Percentiles rank a stretch among this genome's conserved stretches.
These are phyloP conservation scores for Psilopsiagon aymara DNA, from an alignment of 2,113 vertebrate species.

Conservation along the genomic window DNA sequence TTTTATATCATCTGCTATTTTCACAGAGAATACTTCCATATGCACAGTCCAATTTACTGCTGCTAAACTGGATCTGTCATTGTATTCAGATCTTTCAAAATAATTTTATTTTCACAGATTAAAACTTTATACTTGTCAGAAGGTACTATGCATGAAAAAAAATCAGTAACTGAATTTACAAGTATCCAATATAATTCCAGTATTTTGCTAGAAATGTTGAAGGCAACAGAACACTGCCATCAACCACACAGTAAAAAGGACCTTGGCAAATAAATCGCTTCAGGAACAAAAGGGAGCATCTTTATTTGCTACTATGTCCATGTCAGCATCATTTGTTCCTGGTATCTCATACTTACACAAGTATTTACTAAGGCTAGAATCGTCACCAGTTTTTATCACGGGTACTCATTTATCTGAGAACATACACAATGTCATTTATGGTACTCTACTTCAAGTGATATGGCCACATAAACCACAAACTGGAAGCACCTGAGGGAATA, in stretches of 20 bases:
- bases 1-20: neutral
- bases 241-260: neutral
- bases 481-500: neutral
- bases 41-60: neutral
- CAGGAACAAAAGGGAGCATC: neutral
- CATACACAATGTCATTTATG: neutral
- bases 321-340: neutral
- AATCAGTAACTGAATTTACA: neutral
- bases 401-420: neutral
- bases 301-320: neutral
- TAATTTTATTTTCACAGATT: no score
- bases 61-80: neutral
- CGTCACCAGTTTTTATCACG: neutral
- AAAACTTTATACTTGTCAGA: neutral
- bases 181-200: neutral
- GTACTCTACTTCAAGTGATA: neutral
- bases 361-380: neutral
- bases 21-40: neutral
- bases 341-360: rapidly evolving
- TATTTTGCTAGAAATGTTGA: neutral
- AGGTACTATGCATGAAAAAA: neutral
- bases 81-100: neutral
- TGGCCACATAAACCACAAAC: neutral
- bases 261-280: neutral
- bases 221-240: neutral